Evolutionary conservation across 2,113 vertebrate genomes (phyloP).

Genomic region (Lagopus leucura): DNA sequence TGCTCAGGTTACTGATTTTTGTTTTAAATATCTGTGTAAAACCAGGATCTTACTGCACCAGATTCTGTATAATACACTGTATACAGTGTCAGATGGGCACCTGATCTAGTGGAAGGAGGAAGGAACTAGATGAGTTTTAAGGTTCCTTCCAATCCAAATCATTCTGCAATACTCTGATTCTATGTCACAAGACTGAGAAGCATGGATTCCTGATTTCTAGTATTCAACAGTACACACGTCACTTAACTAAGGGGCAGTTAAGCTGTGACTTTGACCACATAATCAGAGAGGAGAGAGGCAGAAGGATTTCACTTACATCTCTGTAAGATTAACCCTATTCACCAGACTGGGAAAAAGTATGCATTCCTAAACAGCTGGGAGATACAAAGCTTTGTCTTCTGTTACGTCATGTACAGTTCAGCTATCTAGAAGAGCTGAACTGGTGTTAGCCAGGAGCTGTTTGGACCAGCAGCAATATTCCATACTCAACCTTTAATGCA

Average conservation of each 20-base stretch:
- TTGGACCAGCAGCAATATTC: not conserved
- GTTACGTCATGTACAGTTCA: accelerated
- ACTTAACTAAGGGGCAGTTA: not conserved
- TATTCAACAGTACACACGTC: not conserved
- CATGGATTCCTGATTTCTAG: not conserved
- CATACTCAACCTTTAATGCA: not conserved
- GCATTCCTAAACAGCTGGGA: not conserved
- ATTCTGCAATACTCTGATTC: not conserved
- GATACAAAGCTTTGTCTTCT: not conserved
- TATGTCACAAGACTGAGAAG: not conserved
- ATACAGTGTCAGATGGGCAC: not conserved
- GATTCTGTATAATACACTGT: not conserved
- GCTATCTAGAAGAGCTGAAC: not conserved
- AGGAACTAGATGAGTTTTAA: not conserved
- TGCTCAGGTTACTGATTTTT: not conserved
- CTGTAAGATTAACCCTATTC: not conserved
- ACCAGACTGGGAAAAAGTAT: not conserved
- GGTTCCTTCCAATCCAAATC: not conserved
- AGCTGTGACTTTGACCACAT: not conserved
- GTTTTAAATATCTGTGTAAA: not conserved
- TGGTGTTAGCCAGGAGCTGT: not conserved
- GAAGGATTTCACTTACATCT: not conserved
- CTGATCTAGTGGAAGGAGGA: not conserved
- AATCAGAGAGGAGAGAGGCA: not conserved
- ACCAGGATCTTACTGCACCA: not conserved